These are phyloP conservation scores for Tipula confusa DNA, from an alignment of 2,888 invertebrate species.

Conservation along the genomic window DNA sequence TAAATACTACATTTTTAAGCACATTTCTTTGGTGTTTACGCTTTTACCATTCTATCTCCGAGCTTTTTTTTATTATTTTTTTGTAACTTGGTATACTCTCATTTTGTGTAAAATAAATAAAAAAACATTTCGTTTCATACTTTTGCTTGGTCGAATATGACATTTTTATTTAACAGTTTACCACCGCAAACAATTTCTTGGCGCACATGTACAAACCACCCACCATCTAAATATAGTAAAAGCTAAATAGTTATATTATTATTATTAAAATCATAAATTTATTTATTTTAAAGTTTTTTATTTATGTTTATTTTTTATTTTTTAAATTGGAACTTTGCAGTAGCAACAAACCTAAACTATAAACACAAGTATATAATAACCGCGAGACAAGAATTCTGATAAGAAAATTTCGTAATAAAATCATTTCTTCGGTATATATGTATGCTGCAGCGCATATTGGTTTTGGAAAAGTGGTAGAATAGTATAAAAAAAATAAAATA, in stretches of 20 bases:
- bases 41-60: neutral
- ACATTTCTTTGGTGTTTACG: neutral
- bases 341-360: neutral
- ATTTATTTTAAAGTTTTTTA: neutral
- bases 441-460: neutral
- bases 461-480: neutral
- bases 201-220: neutral
- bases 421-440: neutral
- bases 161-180: neutral
- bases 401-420: neutral
- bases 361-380: neutral
- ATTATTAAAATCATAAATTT: slow-evolving; percentile 15
- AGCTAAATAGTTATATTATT: neutral
- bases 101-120: neutral
- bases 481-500: neutral
- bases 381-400: slow-evolving; percentile 25
- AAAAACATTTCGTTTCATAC: neutral
- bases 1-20: neutral
- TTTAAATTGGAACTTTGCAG: neutral
- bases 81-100: too few species aligned
- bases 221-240: neutral
- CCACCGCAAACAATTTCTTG: neutral
- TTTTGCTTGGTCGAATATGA: neutral
- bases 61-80: neutral
- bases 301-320: too few species aligned